A percentile compares a stretch with the other conserved stretches of the same genome.
These are phyloP conservation scores for Morpho deidamia DNA, from an alignment of 2,888 invertebrate genomes.

Conservation along the genomic window DNA sequence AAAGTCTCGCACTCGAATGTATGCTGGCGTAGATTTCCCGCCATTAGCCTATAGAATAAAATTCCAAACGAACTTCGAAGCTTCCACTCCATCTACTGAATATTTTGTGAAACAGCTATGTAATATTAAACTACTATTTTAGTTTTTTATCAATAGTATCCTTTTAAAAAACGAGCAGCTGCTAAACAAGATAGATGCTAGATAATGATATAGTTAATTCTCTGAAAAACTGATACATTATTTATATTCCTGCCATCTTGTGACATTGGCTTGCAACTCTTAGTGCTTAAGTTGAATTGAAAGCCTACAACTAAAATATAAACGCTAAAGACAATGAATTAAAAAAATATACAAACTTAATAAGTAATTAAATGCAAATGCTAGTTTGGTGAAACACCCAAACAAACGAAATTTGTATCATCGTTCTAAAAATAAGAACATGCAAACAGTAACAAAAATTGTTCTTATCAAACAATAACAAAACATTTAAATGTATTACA, in stretches of 20 bases:
- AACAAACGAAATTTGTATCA: neutral
- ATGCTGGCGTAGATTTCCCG: no score
- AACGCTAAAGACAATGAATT: neutral
- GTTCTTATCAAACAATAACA: slow-evolving; percentile 18
- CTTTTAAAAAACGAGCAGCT: neutral
- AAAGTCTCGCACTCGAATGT: no score
- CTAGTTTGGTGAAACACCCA: neutral
- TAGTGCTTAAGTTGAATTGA: neutral
- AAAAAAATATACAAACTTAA: neutral
- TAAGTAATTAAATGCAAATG: neutral
- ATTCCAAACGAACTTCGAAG: neutral
- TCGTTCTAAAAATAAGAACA: slow-evolving; percentile 15
- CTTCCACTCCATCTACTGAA: slow-evolving; percentile 14
- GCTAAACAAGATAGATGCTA: no score
- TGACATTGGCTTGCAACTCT: neutral
- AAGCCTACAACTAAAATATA: neutral
- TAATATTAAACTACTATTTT: neutral
- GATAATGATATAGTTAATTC: no score
- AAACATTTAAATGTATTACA: slow-evolving; percentile 14
- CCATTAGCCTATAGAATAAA: no score
- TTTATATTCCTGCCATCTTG: slow-evolving; percentile 28
- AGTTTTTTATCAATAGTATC: neutral
- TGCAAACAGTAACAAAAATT: slow-evolving; percentile 6
- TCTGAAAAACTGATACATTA: neutral
- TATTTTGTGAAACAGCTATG: neutral